Evolutionary conservation across 2,888 invertebrate genomes (phyloP).

Genomic region (Pachymerium ferrugineum): DNA sequence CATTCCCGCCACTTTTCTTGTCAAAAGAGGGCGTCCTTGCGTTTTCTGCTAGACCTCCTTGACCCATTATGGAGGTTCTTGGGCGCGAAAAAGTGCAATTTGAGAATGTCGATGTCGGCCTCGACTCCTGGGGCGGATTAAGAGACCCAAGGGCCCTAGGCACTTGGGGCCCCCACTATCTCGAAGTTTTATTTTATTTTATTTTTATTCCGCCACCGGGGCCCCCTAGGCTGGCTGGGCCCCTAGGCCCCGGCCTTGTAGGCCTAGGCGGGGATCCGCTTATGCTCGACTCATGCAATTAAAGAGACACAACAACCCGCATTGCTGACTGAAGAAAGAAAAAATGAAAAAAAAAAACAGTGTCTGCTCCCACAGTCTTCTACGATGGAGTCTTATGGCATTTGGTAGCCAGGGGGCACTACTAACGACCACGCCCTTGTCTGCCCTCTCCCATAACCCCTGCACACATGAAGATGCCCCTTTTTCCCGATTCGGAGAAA

Average conservation of each 20-base stretch:
- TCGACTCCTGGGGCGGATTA: too few relatives aligned
- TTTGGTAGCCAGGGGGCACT: neutral
- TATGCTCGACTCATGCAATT: too few relatives aligned
- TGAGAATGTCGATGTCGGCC: neutral
- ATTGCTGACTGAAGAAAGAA: too few relatives aligned
- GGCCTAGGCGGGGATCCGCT: too few relatives aligned
- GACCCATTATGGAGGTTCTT: neutral
- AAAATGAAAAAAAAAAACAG: conserved; percentile 60
- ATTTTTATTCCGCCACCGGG: too few relatives aligned
- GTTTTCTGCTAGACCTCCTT: neutral
- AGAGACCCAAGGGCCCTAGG: too few relatives aligned
- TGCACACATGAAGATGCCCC: neutral
- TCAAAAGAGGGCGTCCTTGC: neutral
- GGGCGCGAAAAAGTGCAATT: neutral
- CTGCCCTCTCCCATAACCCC: conserved; percentile 1
- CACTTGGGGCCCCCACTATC: too few relatives aligned
- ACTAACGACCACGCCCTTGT: neutral
- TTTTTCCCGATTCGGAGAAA: neutral
- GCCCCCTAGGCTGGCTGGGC: too few relatives aligned
- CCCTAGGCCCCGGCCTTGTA: too few relatives aligned
- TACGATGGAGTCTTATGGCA: neutral
- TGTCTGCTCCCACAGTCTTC: conserved; percentile 51
- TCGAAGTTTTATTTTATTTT: too few relatives aligned
- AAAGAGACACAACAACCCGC: too few relatives aligned
- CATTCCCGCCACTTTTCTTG: neutral